Percentiles rank a stretch among this genome's conserved stretches.
These are phyloP conservation scores for Thalpophila matura DNA, from an alignment of 2,888 invertebrate genomes.

Conservation along the genomic window DNA sequence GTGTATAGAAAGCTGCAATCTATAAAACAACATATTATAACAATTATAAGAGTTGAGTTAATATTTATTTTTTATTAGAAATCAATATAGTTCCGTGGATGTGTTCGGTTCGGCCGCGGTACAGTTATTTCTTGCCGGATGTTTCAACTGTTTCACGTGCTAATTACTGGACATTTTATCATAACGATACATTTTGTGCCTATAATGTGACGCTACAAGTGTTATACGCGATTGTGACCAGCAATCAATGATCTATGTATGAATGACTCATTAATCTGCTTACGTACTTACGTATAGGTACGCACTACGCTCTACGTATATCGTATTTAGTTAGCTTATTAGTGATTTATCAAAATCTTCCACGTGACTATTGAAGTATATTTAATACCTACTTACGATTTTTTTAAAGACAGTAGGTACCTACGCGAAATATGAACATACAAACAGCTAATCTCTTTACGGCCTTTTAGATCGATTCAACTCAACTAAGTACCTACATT, in stretches of 20 bases:
- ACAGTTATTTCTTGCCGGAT: conserved; percentile 66
- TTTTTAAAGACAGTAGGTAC: too few species aligned
- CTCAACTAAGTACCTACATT: not conserved
- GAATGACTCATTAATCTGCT: conserved; percentile 3
- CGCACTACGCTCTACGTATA: not conserved
- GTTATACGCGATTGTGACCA: conserved; percentile 8
- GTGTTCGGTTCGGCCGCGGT: conserved; percentile 41
- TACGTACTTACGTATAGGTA: not conserved
- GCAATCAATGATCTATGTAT: conserved; percentile 1
- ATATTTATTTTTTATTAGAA: conserved; percentile 40
- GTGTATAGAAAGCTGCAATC: conserved; percentile 45
- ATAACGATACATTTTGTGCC: conserved; percentile 49
- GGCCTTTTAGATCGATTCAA: not conserved
- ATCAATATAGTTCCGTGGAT: conserved; percentile 49
- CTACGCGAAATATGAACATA: not conserved
- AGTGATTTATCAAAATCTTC: not conserved
- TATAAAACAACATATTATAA: conserved; percentile 23
- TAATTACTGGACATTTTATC: conserved; percentile 63
- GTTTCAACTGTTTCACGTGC: conserved; percentile 68
- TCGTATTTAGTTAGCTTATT: conserved; percentile 10
- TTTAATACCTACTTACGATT: not conserved
- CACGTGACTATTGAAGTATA: too few species aligned
- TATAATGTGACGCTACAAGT: conserved; percentile 31
- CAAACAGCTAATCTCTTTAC: not conserved
- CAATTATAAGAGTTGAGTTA: conserved; percentile 10